Conservation (phyloP, 2,888 invertebrate genomes). For the Caenorhabditis sp. region DNA sequence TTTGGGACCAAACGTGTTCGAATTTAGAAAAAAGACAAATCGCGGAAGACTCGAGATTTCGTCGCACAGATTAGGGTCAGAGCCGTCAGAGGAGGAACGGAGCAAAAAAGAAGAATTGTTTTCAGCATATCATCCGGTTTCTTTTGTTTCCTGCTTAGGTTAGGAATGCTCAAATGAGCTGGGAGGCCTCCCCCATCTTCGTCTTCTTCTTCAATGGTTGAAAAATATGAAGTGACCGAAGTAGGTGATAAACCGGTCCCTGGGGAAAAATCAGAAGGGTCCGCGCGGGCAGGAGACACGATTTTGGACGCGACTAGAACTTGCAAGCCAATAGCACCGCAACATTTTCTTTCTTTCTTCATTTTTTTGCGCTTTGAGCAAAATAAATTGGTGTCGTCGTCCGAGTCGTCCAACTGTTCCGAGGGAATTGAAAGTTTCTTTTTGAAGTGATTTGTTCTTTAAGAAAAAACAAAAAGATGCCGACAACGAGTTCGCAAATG, state of each 20-base stretch:
- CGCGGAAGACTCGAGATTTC: slow-evolving; percentile 46
- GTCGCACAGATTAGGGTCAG: slow-evolving; percentile 44
- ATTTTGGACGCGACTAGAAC: slow-evolving; percentile 27
- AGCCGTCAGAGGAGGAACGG: slow-evolving; percentile 7
- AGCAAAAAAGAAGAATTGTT: slow-evolving; percentile 24
- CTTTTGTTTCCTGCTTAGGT: slow-evolving; percentile 19
- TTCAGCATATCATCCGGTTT: slow-evolving; percentile 27
- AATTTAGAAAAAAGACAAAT: slow-evolving; percentile 46
- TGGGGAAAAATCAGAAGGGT: slow-evolving; percentile 53
- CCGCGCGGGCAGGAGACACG: slow-evolving; percentile 26
- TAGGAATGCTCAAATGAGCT: slow-evolving; percentile 25
- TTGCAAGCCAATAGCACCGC: slow-evolving; percentile 34
- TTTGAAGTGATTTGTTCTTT: slow-evolving; percentile 39
- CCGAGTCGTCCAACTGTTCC: slow-evolving; percentile 39
- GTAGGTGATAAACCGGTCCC: slow-evolving; percentile 64
- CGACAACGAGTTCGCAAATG: slow-evolving; percentile 13
- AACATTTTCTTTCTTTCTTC: slow-evolving; percentile 36
- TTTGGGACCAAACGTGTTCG: slow-evolving; percentile 56
- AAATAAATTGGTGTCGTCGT: slow-evolving; percentile 55
- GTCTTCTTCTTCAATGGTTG: slow-evolving; percentile 17
- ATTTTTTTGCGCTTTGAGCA: slow-evolving; percentile 21
- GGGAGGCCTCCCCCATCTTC: no score
- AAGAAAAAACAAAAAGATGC: slow-evolving; percentile 4
- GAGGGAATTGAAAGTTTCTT: slow-evolving; percentile 53
- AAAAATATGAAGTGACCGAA: slow-evolving; percentile 66